These are phyloP conservation scores for Eumerus sabulonum DNA, from an alignment of 2,888 invertebrate genomes.

Conservation along the genomic window DNA sequence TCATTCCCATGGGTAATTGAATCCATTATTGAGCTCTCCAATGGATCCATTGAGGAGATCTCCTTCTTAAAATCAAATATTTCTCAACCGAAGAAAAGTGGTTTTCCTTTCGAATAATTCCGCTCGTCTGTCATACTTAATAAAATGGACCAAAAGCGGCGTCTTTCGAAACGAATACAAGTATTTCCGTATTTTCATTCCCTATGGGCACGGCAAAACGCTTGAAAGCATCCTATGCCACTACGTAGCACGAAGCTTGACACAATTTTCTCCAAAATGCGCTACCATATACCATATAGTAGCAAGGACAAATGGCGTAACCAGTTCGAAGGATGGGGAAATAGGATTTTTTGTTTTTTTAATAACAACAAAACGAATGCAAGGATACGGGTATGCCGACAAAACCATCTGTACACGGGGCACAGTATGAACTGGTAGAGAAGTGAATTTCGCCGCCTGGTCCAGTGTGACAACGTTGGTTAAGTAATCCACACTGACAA, in stretches of 20 bases:
- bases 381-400: conserved; percentile 4
- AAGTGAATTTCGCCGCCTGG: conserved; percentile 6
- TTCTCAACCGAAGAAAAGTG: conserved; percentile 4
- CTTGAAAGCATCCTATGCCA: conserved; percentile 32
- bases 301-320: conserved; percentile 43
- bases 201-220: conserved; percentile 36
- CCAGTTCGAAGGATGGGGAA: conserved; percentile 22
- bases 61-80: conserved; percentile 39
- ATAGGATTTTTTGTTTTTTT: conserved; percentile 51
- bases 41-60: conserved; percentile 33
- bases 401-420: conserved; percentile 20
- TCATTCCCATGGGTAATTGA: conserved; percentile 49
- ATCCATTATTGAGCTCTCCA: conserved; percentile 51
- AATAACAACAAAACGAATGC: conserved; percentile 38
- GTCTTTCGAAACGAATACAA: conserved; percentile 8
- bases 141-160: conserved; percentile 12
- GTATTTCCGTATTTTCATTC: conserved; percentile 44
- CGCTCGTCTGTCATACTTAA: neutral
- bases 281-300: conserved; percentile 14
- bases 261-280: conserved; percentile 27
- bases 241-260: conserved; percentile 24
- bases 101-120: conserved; percentile 35
- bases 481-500: conserved; percentile 56
- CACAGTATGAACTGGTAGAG: conserved; percentile 9
- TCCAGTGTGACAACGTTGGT: conserved; percentile 45